These are phyloP conservation scores for Drosophila conformis DNA, from an alignment of 2,888 invertebrate genomes.

Conservation along the genomic window DNA sequence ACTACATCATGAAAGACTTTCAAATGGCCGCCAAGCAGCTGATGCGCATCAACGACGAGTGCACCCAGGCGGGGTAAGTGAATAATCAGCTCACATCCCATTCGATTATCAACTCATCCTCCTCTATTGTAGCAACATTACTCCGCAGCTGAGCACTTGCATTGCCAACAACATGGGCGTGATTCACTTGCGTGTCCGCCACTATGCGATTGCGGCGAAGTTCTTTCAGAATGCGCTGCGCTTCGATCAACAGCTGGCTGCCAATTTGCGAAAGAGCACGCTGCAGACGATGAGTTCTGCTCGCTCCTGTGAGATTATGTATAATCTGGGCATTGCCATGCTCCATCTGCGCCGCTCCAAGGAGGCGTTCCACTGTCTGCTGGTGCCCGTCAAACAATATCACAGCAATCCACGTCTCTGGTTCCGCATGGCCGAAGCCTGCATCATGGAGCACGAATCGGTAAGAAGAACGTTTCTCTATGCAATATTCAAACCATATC, in stretches of 20 bases:
- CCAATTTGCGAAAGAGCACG: slow-evolving; percentile 72
- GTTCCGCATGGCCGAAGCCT: slow-evolving; percentile 97
- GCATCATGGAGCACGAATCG: slow-evolving; percentile 88
- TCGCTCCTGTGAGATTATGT: slow-evolving; percentile 84
- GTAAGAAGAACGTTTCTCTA: slow-evolving; percentile 70
- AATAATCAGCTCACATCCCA: too few species aligned
- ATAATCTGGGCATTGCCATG: slow-evolving; percentile 88
- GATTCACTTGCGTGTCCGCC: slow-evolving; percentile 84
- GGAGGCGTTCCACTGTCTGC: slow-evolving; percentile 96
- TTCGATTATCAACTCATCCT: neutral
- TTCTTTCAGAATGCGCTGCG: slow-evolving; percentile 85
- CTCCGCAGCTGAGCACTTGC: slow-evolving; percentile 81
- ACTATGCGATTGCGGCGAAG: slow-evolving; percentile 84
- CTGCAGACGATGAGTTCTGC: slow-evolving; percentile 82
- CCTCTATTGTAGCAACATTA: slow-evolving; percentile 66
- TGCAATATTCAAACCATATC: neutral
- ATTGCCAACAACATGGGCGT: slow-evolving; percentile 85
- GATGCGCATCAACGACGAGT: slow-evolving; percentile 80
- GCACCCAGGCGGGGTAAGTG: slow-evolving; percentile 73
- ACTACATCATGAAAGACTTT: slow-evolving; percentile 85
- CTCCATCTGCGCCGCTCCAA: slow-evolving; percentile 92
- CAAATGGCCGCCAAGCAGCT: slow-evolving; percentile 85
- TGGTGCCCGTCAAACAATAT: slow-evolving; percentile 93
- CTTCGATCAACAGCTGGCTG: slow-evolving; percentile 82
- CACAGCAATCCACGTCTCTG: slow-evolving; percentile 96